Evolutionary conservation across 2,888 invertebrate genomes (phyloP).

Genomic region (Timema cristinae): DNA sequence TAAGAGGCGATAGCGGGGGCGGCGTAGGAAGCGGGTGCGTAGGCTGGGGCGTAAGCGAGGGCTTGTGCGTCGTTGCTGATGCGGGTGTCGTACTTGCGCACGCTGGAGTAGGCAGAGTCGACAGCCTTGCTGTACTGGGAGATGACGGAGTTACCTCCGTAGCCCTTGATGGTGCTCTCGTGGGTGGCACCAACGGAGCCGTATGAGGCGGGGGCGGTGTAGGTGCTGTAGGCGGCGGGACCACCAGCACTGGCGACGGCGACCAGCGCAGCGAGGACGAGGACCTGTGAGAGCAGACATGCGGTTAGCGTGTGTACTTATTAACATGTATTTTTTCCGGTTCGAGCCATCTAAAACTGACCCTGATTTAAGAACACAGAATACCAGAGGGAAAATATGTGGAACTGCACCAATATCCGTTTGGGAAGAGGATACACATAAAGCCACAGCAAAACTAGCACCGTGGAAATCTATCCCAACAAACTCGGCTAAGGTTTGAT

Average conservation of each 20-base stretch:
- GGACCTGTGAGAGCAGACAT: not conserved
- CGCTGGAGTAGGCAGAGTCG: conserved; percentile 30
- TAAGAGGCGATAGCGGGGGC: conserved; percentile 17
- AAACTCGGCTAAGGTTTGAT: too few species aligned
- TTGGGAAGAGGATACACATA: too few species aligned
- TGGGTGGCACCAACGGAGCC: conserved; percentile 29
- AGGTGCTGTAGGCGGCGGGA: conserved; percentile 30
- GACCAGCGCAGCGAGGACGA: conserved; percentile 27
- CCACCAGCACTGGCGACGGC: conserved; percentile 29
- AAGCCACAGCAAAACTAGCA: too few species aligned
- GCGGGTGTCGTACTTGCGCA: conserved; percentile 29
- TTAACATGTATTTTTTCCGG: too few species aligned
- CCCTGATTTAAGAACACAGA: too few species aligned
- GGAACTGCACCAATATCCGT: too few species aligned
- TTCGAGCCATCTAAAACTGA: too few species aligned
- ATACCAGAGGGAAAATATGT: too few species aligned
- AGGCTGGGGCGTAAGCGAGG: conserved; percentile 23
- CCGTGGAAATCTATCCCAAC: too few species aligned
- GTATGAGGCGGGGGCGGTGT: conserved; percentile 26
- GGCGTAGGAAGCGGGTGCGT: conserved; percentile 8
- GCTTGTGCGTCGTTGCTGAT: conserved; percentile 28
- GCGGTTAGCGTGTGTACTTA: too few species aligned
- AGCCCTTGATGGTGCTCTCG: conserved; percentile 30
- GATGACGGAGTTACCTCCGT: conserved; percentile 26
- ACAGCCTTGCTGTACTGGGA: conserved; percentile 31